phyloP scores from a whole-genome alignment of 2,888 invertebrate species.

The Hedychridium roseum region DNA sequence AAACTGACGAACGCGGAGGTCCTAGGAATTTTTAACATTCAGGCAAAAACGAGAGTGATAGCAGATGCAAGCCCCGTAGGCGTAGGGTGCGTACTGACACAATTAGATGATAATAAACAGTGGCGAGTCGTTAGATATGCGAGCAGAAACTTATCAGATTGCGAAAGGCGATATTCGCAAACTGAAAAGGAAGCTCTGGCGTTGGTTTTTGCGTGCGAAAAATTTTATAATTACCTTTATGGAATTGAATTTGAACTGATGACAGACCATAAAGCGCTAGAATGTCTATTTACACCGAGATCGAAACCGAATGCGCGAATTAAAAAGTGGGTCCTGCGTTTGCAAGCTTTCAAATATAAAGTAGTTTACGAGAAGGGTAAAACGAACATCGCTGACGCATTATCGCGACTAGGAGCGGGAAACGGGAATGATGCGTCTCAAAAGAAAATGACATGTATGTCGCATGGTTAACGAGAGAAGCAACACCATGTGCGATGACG shows the following conservation, averaged over 20 bases:
- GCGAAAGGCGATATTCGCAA: constrained; percentile 43
- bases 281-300: constrained; percentile 30
- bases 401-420: constrained; percentile 34
- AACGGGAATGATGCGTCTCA: constrained; percentile 42
- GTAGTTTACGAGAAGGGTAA: constrained; percentile 34
- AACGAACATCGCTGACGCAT: constrained; percentile 45
- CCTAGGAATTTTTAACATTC: constrained; percentile 47
- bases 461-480: too few relatives aligned
- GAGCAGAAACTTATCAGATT: constrained; percentile 49
- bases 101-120: constrained; percentile 30
- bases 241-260: constrained; percentile 53
- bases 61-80: constrained; percentile 54
- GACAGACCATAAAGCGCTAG: constrained; percentile 45
- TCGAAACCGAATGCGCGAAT: constrained; percentile 24
- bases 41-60: constrained; percentile 44
- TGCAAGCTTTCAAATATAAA: constrained; percentile 41
- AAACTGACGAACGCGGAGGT: constrained; percentile 18
- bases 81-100: constrained; percentile 47
- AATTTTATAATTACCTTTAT: constrained; percentile 54
- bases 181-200: constrained; percentile 36
- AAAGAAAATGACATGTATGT: too few relatives aligned
- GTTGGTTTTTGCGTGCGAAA: constrained; percentile 28
- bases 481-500: constrained; percentile 4
- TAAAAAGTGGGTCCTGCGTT: constrained; percentile 42
- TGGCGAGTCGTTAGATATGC: constrained; percentile 55